Percentiles rank a stretch among this genome's conserved stretches.
Conservation (phyloP, 2,113 vertebrate genomes). For the Oryzias curvinotus region DNA sequence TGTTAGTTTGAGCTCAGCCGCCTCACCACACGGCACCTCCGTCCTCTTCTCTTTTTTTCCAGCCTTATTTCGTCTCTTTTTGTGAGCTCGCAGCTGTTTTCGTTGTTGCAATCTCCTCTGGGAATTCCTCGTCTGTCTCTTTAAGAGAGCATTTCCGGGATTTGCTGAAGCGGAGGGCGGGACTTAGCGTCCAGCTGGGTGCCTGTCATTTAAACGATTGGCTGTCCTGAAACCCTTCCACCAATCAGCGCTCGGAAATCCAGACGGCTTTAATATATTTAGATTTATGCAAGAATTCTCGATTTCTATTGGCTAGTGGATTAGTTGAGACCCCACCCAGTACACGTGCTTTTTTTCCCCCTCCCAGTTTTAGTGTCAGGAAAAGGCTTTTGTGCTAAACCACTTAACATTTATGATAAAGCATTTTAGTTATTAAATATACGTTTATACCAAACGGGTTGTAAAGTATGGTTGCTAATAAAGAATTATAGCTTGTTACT, state of each 20-base stretch:
- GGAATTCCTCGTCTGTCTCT: slow-evolving; percentile 66
- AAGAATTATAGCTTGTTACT: background rate
- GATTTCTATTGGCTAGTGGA: slow-evolving; percentile 46
- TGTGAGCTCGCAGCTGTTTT: slow-evolving; percentile 67
- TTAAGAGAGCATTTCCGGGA: slow-evolving; percentile 79
- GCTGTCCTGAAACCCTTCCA: background rate
- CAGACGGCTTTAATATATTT: slow-evolving; percentile 27
- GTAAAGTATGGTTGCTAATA: too few relatives aligned
- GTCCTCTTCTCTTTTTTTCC: slow-evolving; percentile 50
- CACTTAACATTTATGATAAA: slow-evolving; percentile 1
- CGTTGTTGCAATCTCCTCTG: slow-evolving; percentile 65
- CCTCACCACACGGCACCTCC: slow-evolving; percentile 41
- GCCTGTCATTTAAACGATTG: slow-evolving; percentile 74
- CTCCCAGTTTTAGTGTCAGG: slow-evolving; percentile 38
- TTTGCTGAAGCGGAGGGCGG: slow-evolving; percentile 60
- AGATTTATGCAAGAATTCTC: slow-evolving; percentile 50
- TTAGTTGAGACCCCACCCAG: slow-evolving; percentile 61
- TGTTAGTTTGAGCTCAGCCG: slow-evolving; percentile 13
- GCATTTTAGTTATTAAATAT: background rate
- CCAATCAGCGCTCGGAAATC: slow-evolving; percentile 43
- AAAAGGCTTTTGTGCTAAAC: slow-evolving; percentile 9
- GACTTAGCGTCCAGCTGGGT: slow-evolving; percentile 69
- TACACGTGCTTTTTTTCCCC: slow-evolving; percentile 78
- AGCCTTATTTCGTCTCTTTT: slow-evolving; percentile 20
- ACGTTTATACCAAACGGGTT: background rate